These are phyloP conservation scores for Leptinotarsa rubiginosa DNA, from an alignment of 2,888 invertebrate species.

Conservation along the genomic window DNA sequence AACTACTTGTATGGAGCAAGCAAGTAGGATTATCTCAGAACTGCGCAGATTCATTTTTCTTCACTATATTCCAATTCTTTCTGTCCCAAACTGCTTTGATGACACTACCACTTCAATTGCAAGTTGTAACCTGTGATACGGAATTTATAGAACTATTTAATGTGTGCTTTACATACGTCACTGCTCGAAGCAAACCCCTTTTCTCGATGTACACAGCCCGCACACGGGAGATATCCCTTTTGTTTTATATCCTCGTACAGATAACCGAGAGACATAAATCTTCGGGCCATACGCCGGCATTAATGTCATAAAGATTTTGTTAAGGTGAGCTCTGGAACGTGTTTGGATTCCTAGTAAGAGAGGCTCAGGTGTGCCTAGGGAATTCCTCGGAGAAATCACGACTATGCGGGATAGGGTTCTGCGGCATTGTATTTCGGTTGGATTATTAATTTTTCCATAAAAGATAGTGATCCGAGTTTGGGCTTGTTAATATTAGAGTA, in stretches of 20 bases:
- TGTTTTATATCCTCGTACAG: neutral
- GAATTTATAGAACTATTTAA: too few relatives aligned
- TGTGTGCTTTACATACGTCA: neutral
- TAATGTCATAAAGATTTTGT: constrained; percentile 16
- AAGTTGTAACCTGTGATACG: too few relatives aligned
- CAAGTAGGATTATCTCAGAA: too few relatives aligned
- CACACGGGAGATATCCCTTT: neutral
- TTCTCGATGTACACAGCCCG: neutral
- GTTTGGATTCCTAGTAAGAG: neutral
- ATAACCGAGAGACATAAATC: neutral
- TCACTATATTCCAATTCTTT: too few relatives aligned
- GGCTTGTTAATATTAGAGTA: neutral
- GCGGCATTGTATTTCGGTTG: neutral
- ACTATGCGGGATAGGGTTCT: neutral
- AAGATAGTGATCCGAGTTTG: neutral
- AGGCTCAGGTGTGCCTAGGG: neutral
- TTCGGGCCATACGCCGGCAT: neutral
- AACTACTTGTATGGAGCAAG: too few relatives aligned
- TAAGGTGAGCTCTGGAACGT: neutral
- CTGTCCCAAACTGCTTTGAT: too few relatives aligned
- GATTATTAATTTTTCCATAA: neutral
- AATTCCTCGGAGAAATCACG: constrained; percentile 14
- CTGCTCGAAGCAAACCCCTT: neutral
- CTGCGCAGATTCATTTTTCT: too few relatives aligned
- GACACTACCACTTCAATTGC: too few relatives aligned